Evolutionary conservation across 2,113 vertebrate genomes (phyloP).

Genomic region (Hippolais icterina): DNA sequence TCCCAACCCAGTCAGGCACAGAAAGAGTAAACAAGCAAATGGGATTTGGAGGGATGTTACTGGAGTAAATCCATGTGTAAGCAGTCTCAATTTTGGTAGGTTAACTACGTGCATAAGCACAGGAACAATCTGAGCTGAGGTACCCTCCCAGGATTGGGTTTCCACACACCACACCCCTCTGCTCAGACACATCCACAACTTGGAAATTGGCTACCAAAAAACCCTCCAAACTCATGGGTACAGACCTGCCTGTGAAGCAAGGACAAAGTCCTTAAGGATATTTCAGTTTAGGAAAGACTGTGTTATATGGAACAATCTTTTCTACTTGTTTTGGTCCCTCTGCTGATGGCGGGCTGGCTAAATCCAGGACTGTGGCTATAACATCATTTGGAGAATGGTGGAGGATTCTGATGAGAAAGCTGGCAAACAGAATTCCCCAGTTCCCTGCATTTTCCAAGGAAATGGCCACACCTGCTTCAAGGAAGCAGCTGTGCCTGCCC

Average conservation of each 20-base stretch:
- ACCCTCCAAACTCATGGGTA: accelerated
- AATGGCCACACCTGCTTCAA: background rate
- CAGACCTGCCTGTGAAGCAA: background rate
- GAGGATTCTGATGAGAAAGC: background rate
- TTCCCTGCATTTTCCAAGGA: background rate
- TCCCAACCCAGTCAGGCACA: accelerated
- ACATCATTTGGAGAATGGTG: background rate
- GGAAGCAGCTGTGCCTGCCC: background rate
- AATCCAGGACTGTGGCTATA: accelerated
- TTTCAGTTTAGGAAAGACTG: background rate
- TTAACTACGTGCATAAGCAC: accelerated
- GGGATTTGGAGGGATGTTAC: background rate
- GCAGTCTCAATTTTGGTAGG: background rate
- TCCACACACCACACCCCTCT: background rate
- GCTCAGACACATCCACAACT: accelerated
- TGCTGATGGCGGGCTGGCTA: background rate
- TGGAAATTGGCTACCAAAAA: background rate
- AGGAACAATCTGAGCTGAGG: background rate
- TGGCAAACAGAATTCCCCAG: background rate
- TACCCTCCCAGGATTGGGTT: background rate
- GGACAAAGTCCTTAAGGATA: background rate
- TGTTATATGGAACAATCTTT: background rate
- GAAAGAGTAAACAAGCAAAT: background rate
- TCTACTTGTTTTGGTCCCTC: background rate
- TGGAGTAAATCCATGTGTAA: background rate